phyloP scores from a whole-genome alignment of 2,113 vertebrate species.

The Cercocebus atys region DNA sequence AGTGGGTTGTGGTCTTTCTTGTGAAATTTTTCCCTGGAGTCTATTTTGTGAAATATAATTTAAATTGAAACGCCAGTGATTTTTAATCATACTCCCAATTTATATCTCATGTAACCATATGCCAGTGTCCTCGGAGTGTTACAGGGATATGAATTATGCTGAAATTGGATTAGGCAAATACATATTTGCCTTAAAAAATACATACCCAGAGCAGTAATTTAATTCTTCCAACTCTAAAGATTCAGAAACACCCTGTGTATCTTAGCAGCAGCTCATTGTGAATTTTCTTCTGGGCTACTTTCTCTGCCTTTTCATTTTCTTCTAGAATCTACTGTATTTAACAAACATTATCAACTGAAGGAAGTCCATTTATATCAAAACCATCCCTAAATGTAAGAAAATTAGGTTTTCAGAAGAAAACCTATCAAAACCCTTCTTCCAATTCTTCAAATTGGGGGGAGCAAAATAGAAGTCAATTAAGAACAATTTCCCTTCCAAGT shows the following conservation, averaged over 20 bases:
- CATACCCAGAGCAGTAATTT: conserved; percentile 77
- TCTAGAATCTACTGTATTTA: conserved; percentile 66
- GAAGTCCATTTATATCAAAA: conserved; percentile 66
- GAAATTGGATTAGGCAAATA: conserved; percentile 82
- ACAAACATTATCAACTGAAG: conserved; percentile 62
- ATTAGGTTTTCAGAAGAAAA: conserved; percentile 42
- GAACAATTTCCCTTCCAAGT: background rate
- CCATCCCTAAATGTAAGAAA: conserved; percentile 55
- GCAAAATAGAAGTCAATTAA: conserved; percentile 55
- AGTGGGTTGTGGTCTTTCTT: conserved; percentile 59
- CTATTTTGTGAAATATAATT: conserved; percentile 81
- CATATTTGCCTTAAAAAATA: conserved; percentile 80
- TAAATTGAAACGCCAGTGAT: conserved; percentile 79
- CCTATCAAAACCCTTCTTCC: conserved; percentile 17
- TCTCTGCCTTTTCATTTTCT: conserved; percentile 71
- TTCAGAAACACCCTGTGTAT: conserved; percentile 67
- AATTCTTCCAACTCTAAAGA: conserved; percentile 75
- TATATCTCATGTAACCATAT: conserved; percentile 80
- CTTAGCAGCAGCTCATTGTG: conserved; percentile 73
- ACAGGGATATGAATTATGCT: conserved; percentile 79
- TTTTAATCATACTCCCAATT: conserved; percentile 81
- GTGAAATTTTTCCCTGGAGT: conserved; percentile 56
- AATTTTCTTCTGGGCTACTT: conserved; percentile 70
- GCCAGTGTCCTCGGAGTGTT: conserved; percentile 75
- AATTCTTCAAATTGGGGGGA: background rate